Evolutionary conservation across 2,797 vertebrate species (phyloP).

Genomic region (Neosilurus mollespiculum): DNA sequence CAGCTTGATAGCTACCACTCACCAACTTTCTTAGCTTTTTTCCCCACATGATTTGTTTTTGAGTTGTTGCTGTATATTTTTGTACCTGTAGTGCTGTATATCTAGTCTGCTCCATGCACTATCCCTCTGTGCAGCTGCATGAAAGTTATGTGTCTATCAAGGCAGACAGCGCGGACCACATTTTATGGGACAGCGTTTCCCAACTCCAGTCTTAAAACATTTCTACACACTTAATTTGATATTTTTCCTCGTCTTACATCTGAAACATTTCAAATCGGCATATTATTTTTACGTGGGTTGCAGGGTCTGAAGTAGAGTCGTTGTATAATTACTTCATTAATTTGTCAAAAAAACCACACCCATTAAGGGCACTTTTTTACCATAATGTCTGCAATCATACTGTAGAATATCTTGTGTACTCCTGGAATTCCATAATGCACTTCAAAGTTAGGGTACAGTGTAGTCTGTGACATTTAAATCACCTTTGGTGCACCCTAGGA

Average conservation of each 20-base stretch:
- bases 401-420: neutral
- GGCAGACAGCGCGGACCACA: neutral
- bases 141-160: constrained; percentile 18
- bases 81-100: constrained; percentile 10
- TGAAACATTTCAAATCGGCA: neutral
- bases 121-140: constrained; percentile 1
- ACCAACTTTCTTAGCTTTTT: constrained; percentile 30
- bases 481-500: neutral
- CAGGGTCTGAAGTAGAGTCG: neutral
- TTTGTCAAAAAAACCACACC: neutral
- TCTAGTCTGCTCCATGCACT: constrained; percentile 8
- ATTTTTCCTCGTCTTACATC: neutral
- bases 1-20: neutral
- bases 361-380: neutral
- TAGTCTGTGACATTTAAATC: neutral
- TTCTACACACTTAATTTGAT: neutral
- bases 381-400: neutral
- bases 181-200: constrained; percentile 22
- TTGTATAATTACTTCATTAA: neutral
- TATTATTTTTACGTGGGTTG: neutral
- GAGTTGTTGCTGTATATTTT: constrained; percentile 33
- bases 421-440: neutral
- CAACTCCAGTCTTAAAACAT: constrained; percentile 24
- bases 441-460: neutral
- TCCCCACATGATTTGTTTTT: constrained; percentile 21